Conservation (phyloP, 2,797 vertebrate species). For the Denticeps clupeoides region DNA sequence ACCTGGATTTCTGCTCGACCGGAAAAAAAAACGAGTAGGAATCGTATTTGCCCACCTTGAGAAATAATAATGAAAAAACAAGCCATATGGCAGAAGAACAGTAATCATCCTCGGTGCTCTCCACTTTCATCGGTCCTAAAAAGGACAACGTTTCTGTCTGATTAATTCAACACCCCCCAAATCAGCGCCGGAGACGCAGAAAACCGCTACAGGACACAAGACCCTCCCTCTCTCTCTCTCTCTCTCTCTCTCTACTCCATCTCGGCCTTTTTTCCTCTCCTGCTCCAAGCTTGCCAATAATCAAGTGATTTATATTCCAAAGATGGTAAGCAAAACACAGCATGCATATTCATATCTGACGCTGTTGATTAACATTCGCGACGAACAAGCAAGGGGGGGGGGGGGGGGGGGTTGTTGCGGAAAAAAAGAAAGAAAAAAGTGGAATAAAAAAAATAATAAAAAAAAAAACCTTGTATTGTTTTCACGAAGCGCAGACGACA, state of each 20-base stretch:
- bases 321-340: conserved; percentile 53
- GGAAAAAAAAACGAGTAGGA: not conserved
- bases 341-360: conserved; percentile 59
- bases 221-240: conserved; percentile 18
- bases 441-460: conserved; percentile 3
- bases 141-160: conserved; percentile 45
- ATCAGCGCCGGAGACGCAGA: conserved; percentile 42
- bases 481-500: conserved; percentile 44
- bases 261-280: conserved; percentile 25
- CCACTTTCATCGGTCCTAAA: conserved; percentile 47
- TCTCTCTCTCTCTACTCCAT: conserved; percentile 23
- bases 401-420: too few relatives aligned
- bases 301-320: conserved; percentile 58
- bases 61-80: conserved; percentile 46
- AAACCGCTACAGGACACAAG: conserved; percentile 56
- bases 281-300: conserved; percentile 56
- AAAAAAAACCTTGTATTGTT: conserved; percentile 46
- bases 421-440: too few relatives aligned
- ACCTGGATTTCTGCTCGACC: not conserved
- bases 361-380: conserved; percentile 47
- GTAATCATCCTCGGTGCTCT: conserved; percentile 33
- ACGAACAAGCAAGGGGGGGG: conserved; percentile 44
- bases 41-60: too few relatives aligned
- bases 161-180: conserved; percentile 55
- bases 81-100: conserved; percentile 56